These are phyloP conservation scores for Drepana falcataria DNA, from an alignment of 2,888 invertebrate species.

Conservation along the genomic window DNA sequence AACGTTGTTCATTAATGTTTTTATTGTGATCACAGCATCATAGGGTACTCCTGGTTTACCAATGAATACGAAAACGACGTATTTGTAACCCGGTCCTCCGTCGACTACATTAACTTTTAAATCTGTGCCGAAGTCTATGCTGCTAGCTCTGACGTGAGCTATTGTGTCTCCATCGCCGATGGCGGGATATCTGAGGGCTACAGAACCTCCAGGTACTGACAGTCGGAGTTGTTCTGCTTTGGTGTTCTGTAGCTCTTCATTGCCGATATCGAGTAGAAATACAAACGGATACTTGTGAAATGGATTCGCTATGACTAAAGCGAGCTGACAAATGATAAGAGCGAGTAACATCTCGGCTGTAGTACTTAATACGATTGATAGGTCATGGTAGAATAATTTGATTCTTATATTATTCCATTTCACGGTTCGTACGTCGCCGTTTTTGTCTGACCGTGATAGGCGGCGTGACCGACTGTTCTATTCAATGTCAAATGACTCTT, in stretches of 20 bases:
- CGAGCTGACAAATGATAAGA: constrained; percentile 32
- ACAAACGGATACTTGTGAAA: constrained; percentile 67
- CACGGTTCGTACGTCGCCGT: constrained; percentile 54
- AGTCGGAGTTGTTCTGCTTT: constrained; percentile 62
- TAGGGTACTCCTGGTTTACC: constrained; percentile 56
- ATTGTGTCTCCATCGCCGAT: constrained; percentile 54
- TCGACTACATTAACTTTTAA: constrained; percentile 63
- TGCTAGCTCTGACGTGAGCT: constrained; percentile 63
- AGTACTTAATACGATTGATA: constrained; percentile 36
- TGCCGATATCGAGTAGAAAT: constrained; percentile 65
- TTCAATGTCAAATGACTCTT: constrained; percentile 51
- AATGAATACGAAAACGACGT: constrained; percentile 58
- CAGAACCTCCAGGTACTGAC: constrained; percentile 60
- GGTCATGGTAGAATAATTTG: constrained; percentile 53
- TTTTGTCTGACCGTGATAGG: constrained; percentile 57
- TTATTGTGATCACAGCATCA: constrained; percentile 60
- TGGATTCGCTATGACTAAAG: constrained; percentile 44
- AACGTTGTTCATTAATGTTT: constrained; percentile 37
- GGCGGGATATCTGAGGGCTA: constrained; percentile 64
- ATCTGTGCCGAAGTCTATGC: constrained; percentile 66
- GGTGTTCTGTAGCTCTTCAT: constrained; percentile 64
- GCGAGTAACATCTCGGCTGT: constrained; percentile 52
- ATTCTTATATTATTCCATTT: constrained; percentile 64
- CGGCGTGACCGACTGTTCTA: constrained; percentile 40
- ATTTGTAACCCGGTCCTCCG: constrained; percentile 69